Base-by-base conservation (phyloP, 2,113 vertebrate species). In the Megaceryle maxima region DNA sequence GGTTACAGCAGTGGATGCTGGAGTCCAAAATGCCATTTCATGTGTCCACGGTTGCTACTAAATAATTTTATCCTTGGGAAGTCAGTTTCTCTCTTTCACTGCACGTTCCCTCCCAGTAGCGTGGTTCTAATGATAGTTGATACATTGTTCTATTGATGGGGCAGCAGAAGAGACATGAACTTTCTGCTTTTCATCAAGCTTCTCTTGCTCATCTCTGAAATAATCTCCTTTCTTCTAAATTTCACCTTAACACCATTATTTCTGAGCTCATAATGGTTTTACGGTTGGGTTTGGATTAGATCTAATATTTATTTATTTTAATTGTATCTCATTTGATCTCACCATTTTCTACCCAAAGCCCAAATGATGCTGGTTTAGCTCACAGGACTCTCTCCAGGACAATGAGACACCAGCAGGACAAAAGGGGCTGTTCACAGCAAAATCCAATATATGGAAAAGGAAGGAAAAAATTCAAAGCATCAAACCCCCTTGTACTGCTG, bases 361-460 rank as follows among this genome's bases (percentile, higher is more conserved):
- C 22, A 11, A 25, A 5, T 0, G 7, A 39, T 18, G 3, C 1
- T 33, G n/a, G 20, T 55, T 6, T 5, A 5, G 48, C 76, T 60
- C 5, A 0, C 13, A 9, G 48, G 17, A 2, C 1, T 2, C 13
- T 35, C 20, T 33, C 79, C 72, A 6, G 44, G 37, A 9, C 24
- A 21, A n/a, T 6, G 75, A 83, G 91, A 74, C 85, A 55, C 18
- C 57, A 82, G 87, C 74, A 37, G 80, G 76, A 60, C 15, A 9
- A 62, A 67, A 73, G 21, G 39, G 63, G 51, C 67, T 66, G 57
- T 39, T 93, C 68, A 2, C 43, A 33, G 8, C 46, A 15, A 57
- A 83, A 69, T 7, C 59, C 75, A 35, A 0, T 3, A 3, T 5
- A 1, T 0, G 39, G 39, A 15, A 37, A 35, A 35, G 53, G 67